phyloP scores from a whole-genome alignment of 2,113 vertebrate species.

The Dolichotis patagonum region DNA sequence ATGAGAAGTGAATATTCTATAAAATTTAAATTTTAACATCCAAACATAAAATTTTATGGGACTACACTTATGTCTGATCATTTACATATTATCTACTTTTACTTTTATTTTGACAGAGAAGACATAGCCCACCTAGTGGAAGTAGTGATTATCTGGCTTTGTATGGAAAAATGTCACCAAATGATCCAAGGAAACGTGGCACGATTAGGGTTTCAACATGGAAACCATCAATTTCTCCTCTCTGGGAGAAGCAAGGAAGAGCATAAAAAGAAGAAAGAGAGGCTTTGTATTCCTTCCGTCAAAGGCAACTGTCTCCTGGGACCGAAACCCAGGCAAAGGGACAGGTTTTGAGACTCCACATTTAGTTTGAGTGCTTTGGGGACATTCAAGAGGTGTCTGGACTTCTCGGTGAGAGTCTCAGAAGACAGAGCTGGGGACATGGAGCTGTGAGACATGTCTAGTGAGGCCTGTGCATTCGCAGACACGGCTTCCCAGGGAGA shows the following conservation, averaged over 20 bases:
- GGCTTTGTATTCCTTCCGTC: background rate
- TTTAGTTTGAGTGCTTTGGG: background rate
- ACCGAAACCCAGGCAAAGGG: background rate
- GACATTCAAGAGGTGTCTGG: background rate
- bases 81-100: background rate
- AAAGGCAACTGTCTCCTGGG: background rate
- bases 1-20: conserved; percentile 2
- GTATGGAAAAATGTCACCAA: background rate
- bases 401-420: background rate
- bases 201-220: background rate
- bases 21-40: conserved; percentile 11
- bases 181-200: background rate
- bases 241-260: background rate
- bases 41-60: background rate
- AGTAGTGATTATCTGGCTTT: background rate
- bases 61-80: background rate
- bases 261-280: background rate
- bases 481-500: background rate
- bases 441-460: background rate
- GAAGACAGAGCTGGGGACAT: background rate
- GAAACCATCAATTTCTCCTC: background rate
- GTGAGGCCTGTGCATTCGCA: background rate
- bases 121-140: background rate
- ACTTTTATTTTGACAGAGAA: background rate
- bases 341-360: background rate